A percentile compares a stretch with the other conserved stretches of the same genome.
Evolutionary conservation across 2,113 vertebrate species (phyloP).

Genomic region (Tachuris rubrigastra): DNA sequence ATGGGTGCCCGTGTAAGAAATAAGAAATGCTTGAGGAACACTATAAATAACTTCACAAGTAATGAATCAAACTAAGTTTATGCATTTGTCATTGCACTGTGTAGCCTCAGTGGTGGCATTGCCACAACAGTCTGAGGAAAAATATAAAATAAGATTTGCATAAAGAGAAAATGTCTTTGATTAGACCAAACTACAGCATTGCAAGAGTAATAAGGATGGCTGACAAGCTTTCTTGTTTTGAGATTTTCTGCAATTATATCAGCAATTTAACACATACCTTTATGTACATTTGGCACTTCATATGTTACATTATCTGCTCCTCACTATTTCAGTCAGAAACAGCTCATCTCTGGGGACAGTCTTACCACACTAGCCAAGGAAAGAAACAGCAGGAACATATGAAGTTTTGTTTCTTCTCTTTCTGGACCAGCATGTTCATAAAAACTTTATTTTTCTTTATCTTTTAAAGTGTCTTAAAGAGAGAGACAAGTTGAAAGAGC

Average conservation of each 20-base stretch:
- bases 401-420: background rate
- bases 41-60: background rate
- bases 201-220: background rate
- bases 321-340: background rate
- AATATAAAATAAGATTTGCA: background rate
- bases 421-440: background rate
- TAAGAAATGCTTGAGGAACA: background rate
- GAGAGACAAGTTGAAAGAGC: background rate
- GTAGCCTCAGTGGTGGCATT: background rate
- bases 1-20: background rate
- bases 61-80: background rate
- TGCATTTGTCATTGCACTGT: background rate
- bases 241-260: background rate
- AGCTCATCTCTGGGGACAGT: background rate
- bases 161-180: background rate
- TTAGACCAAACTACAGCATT: background rate
- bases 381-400: background rate
- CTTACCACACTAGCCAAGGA: background rate
- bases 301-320: background rate
- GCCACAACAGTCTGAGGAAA: background rate
- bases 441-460: background rate
- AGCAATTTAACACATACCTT: background rate
- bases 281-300: background rate
- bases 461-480: background rate
- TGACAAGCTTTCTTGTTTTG: background rate